Percentiles rank a stretch among this genome's conserved stretches.
These are phyloP conservation scores for Scelioninae gen. 2 DNA, from an alignment of 2,888 invertebrate species.

Conservation along the genomic window DNA sequence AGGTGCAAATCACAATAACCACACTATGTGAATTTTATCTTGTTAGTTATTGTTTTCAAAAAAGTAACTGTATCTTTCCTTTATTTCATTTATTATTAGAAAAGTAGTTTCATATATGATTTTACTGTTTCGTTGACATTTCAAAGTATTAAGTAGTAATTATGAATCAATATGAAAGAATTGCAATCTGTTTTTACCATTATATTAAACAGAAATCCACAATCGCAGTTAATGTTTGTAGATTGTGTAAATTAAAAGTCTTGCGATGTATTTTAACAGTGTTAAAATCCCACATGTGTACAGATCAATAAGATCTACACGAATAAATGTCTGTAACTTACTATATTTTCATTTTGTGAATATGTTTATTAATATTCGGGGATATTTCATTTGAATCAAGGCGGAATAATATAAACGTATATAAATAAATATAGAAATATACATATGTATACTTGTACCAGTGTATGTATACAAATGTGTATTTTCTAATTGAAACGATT, in stretches of 20 bases:
- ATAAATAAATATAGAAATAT: slow-evolving; percentile 10
- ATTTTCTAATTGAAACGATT: slow-evolving; percentile 33
- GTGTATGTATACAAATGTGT: slow-evolving; percentile 48
- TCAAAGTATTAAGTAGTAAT: not conserved
- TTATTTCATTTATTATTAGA: slow-evolving; percentile 29
- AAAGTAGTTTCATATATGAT: slow-evolving; percentile 26
- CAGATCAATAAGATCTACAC: not conserved
- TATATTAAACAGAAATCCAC: not conserved
- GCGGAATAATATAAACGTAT: slow-evolving; percentile 8
- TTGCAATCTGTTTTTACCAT: not conserved
- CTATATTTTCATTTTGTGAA: too few relatives aligned
- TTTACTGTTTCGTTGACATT: not conserved
- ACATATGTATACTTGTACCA: slow-evolving; percentile 36
- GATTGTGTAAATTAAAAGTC: slow-evolving; percentile 1
- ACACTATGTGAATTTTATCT: not conserved
- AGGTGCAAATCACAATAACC: not conserved
- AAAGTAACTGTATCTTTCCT: slow-evolving; percentile 11
- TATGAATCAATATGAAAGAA: slow-evolving; percentile 6
- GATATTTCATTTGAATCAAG: not conserved
- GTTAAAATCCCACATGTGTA: not conserved
- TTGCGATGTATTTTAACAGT: slow-evolving; percentile 10
- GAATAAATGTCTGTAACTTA: not conserved
- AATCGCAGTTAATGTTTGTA: slow-evolving; percentile 8
- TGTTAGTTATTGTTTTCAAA: slow-evolving; percentile 16
- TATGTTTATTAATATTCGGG: too few relatives aligned